phyloP scores from a whole-genome alignment of 64 coral and sea anemone species.

The Porites australiensis region DNA sequence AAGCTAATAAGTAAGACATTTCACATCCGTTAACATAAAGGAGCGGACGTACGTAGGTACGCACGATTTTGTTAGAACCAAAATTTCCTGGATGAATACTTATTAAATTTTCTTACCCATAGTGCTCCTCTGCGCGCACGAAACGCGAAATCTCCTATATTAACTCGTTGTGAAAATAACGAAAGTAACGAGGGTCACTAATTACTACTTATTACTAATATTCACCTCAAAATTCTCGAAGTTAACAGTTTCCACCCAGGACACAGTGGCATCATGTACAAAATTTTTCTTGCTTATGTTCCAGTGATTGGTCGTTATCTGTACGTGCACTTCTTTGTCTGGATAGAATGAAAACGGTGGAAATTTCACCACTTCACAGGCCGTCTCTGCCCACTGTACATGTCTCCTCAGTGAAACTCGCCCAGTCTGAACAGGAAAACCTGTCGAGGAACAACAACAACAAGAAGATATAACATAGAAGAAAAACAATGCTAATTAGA shows the following conservation, averaged over 20 bases:
- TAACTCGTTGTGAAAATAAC: too few relatives aligned
- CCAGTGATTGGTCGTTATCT: slow-evolving; percentile 63
- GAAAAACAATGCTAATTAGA: neutral
- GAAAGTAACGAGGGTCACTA: too few relatives aligned
- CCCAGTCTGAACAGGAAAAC: slow-evolving; percentile 64
- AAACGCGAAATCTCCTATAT: too few relatives aligned
- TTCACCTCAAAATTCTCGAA: slow-evolving; percentile 36
- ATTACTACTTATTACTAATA: too few relatives aligned
- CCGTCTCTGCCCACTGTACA: neutral
- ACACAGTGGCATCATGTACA: slow-evolving; percentile 79
- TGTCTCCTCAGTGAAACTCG: neutral
- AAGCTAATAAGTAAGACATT: too few relatives aligned
- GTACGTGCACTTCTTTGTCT: slow-evolving; percentile 70
- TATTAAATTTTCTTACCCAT: too few relatives aligned
- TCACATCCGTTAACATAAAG: too few relatives aligned
- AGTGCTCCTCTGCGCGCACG: too few relatives aligned
- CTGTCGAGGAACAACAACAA: neutral
- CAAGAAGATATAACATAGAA: neutral
- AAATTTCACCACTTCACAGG: slow-evolving; percentile 46
- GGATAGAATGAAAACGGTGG: slow-evolving; percentile 73
- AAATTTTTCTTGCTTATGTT: slow-evolving; percentile 8
- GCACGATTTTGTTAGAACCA: too few relatives aligned
- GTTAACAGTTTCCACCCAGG: slow-evolving; percentile 70
- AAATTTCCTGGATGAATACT: too few relatives aligned
- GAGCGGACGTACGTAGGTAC: too few relatives aligned